Evolutionary conservation across 2,797 vertebrate species (phyloP).

Genomic region (Pelobates cultripes): DNA sequence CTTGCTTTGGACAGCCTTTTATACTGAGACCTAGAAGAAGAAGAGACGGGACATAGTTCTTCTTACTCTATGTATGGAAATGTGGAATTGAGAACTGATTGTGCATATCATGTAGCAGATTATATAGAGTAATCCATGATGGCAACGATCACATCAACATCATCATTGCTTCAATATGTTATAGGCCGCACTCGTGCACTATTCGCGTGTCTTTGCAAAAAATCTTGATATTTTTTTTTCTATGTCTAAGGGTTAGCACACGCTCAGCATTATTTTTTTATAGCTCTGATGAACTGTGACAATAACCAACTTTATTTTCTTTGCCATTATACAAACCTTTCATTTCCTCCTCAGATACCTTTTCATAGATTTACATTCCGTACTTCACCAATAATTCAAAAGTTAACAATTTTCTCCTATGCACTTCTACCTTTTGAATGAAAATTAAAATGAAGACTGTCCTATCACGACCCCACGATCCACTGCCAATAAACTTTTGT

Average conservation of each 20-base stretch:
- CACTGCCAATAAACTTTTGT: background rate
- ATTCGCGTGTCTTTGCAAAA: background rate
- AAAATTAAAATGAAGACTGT: background rate
- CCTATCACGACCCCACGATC: background rate
- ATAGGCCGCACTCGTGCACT: background rate
- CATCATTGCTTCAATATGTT: background rate
- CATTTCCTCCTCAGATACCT: background rate
- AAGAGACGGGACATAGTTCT: too few species aligned
- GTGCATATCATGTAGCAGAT: too few species aligned
- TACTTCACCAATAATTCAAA: background rate
- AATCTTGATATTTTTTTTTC: background rate
- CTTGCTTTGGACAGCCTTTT: too few species aligned
- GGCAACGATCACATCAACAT: too few species aligned
- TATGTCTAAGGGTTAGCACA: background rate
- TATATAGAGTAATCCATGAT: too few species aligned
- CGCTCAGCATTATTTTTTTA: background rate
- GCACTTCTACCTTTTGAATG: background rate
- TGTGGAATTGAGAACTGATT: too few species aligned
- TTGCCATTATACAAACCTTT: conserved; percentile 1
- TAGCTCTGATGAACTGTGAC: conserved; percentile 1
- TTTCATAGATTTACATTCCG: background rate
- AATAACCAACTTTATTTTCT: conserved; percentile 5
- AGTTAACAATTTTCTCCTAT: background rate
- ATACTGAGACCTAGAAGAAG: too few species aligned
- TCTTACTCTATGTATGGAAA: too few species aligned